phyloP scores from a whole-genome alignment of 2,888 invertebrate species.

The Monopis laevigella region DNA sequence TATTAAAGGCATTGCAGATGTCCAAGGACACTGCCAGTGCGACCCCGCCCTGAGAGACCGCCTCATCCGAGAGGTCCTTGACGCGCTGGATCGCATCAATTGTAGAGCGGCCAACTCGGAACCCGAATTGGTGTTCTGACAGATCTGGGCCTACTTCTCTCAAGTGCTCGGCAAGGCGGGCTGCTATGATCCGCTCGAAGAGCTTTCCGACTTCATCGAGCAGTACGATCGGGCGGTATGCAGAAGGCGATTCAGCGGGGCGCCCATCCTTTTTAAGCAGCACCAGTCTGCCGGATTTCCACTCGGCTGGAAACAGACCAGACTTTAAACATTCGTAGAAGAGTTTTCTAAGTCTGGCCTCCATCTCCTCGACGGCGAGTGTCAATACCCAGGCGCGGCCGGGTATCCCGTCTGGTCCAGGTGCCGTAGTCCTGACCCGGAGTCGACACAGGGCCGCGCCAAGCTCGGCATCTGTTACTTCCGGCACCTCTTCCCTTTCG shows the following conservation, averaged over 20 bases:
- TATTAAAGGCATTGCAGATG: slow-evolving; percentile 23
- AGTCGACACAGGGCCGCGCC: neutral
- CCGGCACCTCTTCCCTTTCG: neutral
- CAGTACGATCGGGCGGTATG: slow-evolving; percentile 5
- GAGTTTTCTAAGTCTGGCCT: neutral
- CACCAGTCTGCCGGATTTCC: slow-evolving; percentile 12
- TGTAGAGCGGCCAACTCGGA: slow-evolving; percentile 3
- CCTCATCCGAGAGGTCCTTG: neutral
- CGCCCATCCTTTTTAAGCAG: slow-evolving; percentile 9
- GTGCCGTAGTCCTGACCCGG: neutral
- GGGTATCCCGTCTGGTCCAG: slow-evolving; percentile 11
- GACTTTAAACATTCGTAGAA: slow-evolving; percentile 4
- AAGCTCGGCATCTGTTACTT: neutral
- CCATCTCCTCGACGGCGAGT: neutral
- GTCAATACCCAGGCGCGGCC: slow-evolving; percentile 2
- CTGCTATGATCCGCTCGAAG: slow-evolving; percentile 2
- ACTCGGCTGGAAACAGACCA: slow-evolving; percentile 4
- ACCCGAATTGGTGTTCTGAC: slow-evolving; percentile 3
- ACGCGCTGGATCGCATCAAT: slow-evolving; percentile 5
- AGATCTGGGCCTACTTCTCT: neutral
- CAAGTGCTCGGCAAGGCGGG: slow-evolving; percentile 1
- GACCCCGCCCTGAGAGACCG: slow-evolving; percentile 15
- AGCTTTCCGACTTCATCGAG: slow-evolving; percentile 8
- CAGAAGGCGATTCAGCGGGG: slow-evolving; percentile 8
- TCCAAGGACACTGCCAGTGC: slow-evolving; percentile 20